These are phyloP conservation scores for Poicephalus gulielmi DNA, from an alignment of 2,113 vertebrate species.

Conservation along the genomic window DNA sequence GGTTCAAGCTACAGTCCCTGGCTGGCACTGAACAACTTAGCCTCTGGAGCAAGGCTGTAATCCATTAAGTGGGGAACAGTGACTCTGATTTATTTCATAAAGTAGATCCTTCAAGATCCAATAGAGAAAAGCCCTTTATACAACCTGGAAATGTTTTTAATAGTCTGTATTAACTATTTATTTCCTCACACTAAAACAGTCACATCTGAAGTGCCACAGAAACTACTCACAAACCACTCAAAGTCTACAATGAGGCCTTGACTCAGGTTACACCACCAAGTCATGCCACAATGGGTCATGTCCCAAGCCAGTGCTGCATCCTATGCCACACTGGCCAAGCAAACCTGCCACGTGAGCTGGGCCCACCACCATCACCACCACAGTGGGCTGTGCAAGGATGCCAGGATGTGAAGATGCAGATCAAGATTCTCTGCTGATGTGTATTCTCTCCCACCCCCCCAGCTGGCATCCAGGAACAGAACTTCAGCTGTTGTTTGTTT, in stretches of 20 bases:
- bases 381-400: fast-evolving
- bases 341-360: neutral
- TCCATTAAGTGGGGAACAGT: neutral
- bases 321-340: neutral
- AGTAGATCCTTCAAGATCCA: neutral
- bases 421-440: neutral
- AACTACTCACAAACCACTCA: neutral
- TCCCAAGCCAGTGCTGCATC: fast-evolving
- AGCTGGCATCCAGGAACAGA: neutral
- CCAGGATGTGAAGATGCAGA: neutral
- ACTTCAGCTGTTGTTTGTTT: neutral
- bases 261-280: neutral
- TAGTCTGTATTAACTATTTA: neutral
- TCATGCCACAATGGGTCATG: neutral
- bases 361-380: neutral
- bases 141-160: neutral
- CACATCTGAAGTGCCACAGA: neutral
- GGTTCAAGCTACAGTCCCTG: neutral
- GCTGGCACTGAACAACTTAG: neutral
- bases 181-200: neutral
- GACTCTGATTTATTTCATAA: neutral
- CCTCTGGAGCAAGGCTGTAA: neutral
- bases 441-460: neutral
- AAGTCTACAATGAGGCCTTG: neutral
- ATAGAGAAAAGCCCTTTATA: neutral